These are phyloP conservation scores for Gallinago paraguaiae DNA, from an alignment of 2,113 vertebrate genomes.

Conservation along the genomic window DNA sequence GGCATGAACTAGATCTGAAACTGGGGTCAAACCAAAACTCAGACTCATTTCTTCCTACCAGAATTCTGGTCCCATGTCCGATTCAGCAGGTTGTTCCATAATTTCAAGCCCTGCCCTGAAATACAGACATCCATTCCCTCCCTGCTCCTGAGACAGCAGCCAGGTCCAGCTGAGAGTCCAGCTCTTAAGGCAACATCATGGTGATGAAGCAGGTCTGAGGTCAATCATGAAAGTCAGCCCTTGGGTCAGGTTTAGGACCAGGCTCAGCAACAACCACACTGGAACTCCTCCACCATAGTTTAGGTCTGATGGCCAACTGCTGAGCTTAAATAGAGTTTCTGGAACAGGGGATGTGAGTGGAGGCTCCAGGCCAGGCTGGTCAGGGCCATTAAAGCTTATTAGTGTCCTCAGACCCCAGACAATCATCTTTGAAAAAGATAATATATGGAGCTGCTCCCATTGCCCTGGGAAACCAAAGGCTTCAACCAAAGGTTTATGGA, in stretches of 20 bases:
- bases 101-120: neutral
- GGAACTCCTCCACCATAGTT: neutral
- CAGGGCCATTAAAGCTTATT: neutral
- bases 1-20: neutral
- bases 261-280: neutral
- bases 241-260: neutral
- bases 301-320: neutral
- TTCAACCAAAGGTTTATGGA: neutral
- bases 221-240: neutral
- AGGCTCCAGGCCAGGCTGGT: neutral
- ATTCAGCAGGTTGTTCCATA: neutral
- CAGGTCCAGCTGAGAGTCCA: neutral
- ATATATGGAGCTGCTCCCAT: neutral
- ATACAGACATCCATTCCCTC: too few species aligned
- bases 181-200: fast-evolving
- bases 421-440: neutral
- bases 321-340: neutral
- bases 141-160: neutral
- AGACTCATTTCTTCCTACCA: neutral
- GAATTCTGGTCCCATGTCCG: neutral
- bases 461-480: neutral
- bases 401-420: neutral
- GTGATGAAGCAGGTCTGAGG: neutral
- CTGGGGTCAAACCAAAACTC: neutral
- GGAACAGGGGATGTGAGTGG: neutral